Base-by-base conservation (phyloP, 2,888 invertebrate genomes). In the Antheraea yamamai region DNA sequence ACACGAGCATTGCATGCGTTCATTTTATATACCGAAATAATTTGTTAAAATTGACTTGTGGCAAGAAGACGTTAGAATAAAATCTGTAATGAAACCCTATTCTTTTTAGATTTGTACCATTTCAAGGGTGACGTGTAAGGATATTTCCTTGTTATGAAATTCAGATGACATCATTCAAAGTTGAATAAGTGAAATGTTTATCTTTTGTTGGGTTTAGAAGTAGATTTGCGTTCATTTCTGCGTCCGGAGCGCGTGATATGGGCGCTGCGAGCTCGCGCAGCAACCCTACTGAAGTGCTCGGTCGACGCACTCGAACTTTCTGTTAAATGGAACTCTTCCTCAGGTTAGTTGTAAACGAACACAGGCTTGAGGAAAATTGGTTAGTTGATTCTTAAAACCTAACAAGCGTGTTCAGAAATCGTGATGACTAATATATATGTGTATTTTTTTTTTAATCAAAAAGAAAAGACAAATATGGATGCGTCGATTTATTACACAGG, bases 181-280 rank as follows among this genome's bases (percentile, higher is more conserved):
- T n/a, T n/a, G 39, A 10, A 20, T 4, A 58, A 20, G 58, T 58
- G 16, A 52, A 16, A 52, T 52, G 16, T 12, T 52, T 52, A 58
- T 58, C n/a, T 55, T 55, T 18, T 55, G 12, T 23, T 61, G 8
- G 23, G 4, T 12, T 61, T 23, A 94, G 94, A 91, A 73, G 82
- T 92, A 77, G 93, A 94, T 76, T 76, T 94, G 73, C 91, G 93
- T 2, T 82, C 83, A 64, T 88, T 92, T 77, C 66, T 93, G 77
- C 83, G 80, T 0, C 90, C 92, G 70, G 76, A 80, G 75, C 92
- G 94, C 74, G 88, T 83, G 74, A 76, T 91, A 77, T 86, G 86
- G 80, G 91, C 90, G 74, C 79, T 90, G 82, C 91, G 89, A n/a
- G 92, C 87, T 75, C 88, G 78, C 80, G 77, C 87, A 3, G 91